phyloP scores from a whole-genome alignment of 2,113 vertebrate species.

The Melierax canorus region DNA sequence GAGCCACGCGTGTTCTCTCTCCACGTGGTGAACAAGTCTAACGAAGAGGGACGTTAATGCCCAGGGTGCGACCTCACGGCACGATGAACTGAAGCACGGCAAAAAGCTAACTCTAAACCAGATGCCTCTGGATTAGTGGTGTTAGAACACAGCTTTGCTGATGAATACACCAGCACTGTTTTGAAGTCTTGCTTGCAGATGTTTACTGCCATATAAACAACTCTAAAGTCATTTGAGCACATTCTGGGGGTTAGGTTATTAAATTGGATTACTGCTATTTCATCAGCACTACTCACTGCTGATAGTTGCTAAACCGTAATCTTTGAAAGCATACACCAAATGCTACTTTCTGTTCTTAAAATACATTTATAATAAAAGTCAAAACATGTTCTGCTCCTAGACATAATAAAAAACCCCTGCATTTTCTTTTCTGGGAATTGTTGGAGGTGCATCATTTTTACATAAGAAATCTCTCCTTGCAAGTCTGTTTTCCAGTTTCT shows the following conservation, averaged over 20 bases:
- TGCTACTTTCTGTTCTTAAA: constrained; percentile 4
- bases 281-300: not conserved
- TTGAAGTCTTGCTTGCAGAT: not conserved
- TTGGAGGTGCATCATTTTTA: not conserved
- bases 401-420: not conserved
- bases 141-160: not conserved
- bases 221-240: not conserved
- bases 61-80: not conserved
- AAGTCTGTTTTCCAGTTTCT: not conserved
- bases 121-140: not conserved
- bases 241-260: not conserved
- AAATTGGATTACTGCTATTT: not conserved
- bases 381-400: not conserved
- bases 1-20: not conserved
- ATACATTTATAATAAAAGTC: not conserved
- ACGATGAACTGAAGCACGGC: not conserved
- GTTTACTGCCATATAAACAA: not conserved
- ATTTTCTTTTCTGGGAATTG: not conserved
- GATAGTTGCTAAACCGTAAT: not conserved
- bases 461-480: not conserved
- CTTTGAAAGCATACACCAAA: not conserved
- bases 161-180: not conserved
- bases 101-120: not conserved
- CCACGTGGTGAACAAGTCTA: not conserved
- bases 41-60: fast-evolving